These are phyloP conservation scores for Knipowitschia caucasica DNA, from an alignment of 2,797 vertebrate species.

Conservation along the genomic window DNA sequence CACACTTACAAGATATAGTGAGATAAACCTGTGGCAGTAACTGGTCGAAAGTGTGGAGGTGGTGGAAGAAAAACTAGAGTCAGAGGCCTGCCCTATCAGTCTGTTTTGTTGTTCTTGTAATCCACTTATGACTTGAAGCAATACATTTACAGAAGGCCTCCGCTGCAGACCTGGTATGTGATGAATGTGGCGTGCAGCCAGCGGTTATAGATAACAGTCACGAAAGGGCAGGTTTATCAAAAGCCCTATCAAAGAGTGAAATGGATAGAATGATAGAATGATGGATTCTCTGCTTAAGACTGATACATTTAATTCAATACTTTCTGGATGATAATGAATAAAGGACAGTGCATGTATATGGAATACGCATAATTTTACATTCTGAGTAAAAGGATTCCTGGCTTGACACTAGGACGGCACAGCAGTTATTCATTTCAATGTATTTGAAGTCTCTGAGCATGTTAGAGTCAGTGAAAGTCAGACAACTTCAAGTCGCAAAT, in stretches of 20 bases:
- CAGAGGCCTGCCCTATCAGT: conserved; percentile 25
- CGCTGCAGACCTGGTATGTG: conserved; percentile 23
- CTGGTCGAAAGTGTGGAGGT: conserved; percentile 35
- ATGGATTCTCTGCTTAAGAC: too few species aligned
- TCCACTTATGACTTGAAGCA: conserved; percentile 39
- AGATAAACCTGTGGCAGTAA: conserved; percentile 54
- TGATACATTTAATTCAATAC: neutral
- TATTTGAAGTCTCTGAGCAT: too few species aligned
- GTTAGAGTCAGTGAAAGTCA: too few species aligned
- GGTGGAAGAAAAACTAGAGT: conserved; percentile 39
- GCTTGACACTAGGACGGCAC: too few species aligned
- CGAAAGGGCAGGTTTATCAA: conserved; percentile 39
- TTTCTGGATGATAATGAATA: too few species aligned
- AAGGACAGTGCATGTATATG: too few species aligned
- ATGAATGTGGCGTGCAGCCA: conserved; percentile 29
- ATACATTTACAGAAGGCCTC: conserved; percentile 30
- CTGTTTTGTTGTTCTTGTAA: conserved; percentile 32
- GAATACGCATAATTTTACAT: too few species aligned
- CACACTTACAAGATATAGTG: conserved; percentile 34
- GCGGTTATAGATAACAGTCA: conserved; percentile 25
- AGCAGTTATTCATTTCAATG: too few species aligned
- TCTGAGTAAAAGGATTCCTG: too few species aligned
- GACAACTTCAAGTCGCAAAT: too few species aligned
- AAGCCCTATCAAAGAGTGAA: conserved; percentile 26
- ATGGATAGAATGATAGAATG: conserved; percentile 24